Base-by-base conservation (phyloP, 2,888 invertebrate species). In the Athalia cordata region DNA sequence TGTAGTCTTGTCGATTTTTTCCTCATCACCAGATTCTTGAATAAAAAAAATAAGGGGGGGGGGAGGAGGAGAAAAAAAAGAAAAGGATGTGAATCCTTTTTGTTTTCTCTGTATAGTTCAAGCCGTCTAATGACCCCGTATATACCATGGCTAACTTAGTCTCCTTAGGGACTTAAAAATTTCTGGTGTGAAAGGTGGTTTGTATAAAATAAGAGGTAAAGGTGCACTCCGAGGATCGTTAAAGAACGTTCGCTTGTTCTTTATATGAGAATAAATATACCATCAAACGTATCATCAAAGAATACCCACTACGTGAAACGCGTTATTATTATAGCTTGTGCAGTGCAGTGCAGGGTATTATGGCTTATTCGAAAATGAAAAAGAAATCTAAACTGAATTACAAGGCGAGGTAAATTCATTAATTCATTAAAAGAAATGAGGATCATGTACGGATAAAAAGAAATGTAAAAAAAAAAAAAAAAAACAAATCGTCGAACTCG, bases 161-260 rank as follows among this genome's bases (percentile, higher is more conserved):
- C 70, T 11, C 57, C 7, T 43, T n/a, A 59, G 47, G 47, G 47
- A 59, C 72, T 59, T 47, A 57, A 0, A 15, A 47, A 72, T 64
- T 29, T 15, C 3, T 72, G 13, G 62, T n/a, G 13, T 15, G 8
- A 13, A n/a, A 13, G 15, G 13, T 29, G 29, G 13, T 15, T 6
- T 7, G 29, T 29, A 13, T 47, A 15, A 59, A 9, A 4, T 74
- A 47, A 64, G 49, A 62, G 50, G 15, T 47, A 50, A 9, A n/a
- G 29, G 62, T 62, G 75, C 75, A 64, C 75, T 75, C 50, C 29
- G 29, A 64, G 50, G 74, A 13, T 75, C 75, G 64, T 75, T 75
- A 29, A 75, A 64, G 64, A 49, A 11, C 72, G n/a, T 64, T 75
- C 55, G n/a, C 75, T 75, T 62, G 75, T 75, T 75, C 75, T 75